Evolutionary conservation across 1,140 invertebrate species (phyloP), one percentile per base, ranked within the genome.

Genomic region (Gerris buenoi): DNA sequence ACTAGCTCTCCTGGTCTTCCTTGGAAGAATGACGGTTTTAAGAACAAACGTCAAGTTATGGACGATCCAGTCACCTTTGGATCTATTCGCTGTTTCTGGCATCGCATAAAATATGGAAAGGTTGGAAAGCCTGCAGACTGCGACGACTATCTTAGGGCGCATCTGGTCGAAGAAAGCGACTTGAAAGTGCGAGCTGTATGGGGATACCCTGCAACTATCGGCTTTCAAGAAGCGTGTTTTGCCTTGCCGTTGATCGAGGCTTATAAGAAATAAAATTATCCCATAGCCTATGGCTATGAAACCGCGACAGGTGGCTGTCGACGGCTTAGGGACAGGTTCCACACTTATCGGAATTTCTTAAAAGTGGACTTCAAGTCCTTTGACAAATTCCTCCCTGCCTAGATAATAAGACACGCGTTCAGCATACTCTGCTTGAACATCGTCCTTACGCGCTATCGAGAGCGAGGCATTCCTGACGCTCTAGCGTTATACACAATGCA

Each of bases 231-330:
- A 56, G 65, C 68, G 1, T 25, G 61, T 3, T 69, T 69, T 58
- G 68, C 68, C 22, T 22, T 63, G 27, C 65, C 68, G 10, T 22
- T 67, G 18, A 66, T 67, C 5, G 27, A 67, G n/a, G 68, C 60
- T 1, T 63, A 63, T 59, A 67, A 67, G 15, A 1, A 1, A 3
- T 2, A 22, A 18, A 22, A 29, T n/a, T 56, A 13, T n/a, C 65
- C 58, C 18, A 69, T 69, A 13, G 65, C 68, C 13, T 69, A 69
- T 67, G 68, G 68, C 23, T 69, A 63, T 63, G 68, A 69, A 58
- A 61, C 65, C 2, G 64, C 61, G 1, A 18, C 13, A 25, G 68
- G 68, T 2, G 68, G 65, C 1, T 33, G 25, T 22, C 27, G 28
- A 18, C 25, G 26, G 25, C 2, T 64, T 2, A 25, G 14, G 3